Evolutionary conservation across 2,797 vertebrate genomes (phyloP), one percentile per base, ranked within the genome.

Genomic region (Catharus ustulatus): DNA sequence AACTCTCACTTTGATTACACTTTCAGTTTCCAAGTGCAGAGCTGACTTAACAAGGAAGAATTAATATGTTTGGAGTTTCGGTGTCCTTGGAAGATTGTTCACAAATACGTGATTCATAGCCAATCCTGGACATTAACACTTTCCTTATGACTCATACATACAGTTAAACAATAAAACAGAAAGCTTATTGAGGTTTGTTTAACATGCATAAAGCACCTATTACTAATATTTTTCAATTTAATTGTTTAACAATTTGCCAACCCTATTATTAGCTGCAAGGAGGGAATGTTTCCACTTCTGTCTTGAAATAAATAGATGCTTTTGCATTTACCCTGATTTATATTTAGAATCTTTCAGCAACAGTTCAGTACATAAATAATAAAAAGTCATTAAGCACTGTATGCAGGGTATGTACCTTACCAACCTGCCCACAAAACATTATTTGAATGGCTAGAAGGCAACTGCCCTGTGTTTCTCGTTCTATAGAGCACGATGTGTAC

Each of bases 161-260:
- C 94, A 96, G 97, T 91, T 89, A 95, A 97, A 97, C 96, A 98
- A 98, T 97, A 96, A 96, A 96, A 93, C 83, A 95, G 83, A 90
- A 81, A 55, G 5, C 77, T 91, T 55, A 73, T 4, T 93, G 66
- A 85, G 85, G 74, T 75, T 91, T 95, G 89, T 89, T 97, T 96
- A 93, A 93, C 36, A 9, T 75, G 77, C 61, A 71, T 89, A 87
- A 96, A 95, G 71, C 45, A 93, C 89, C 78, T 95, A 90, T 94
- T 96, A 96, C 94, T 93, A 92, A 85, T 90, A 84, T 73, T 95
- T 93, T 95, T 90, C 75, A 91, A 87, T 92, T 59, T 92, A 94
- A 92, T 93, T 93, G 85, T 90, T 95, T 59, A 94, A 90, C 88
- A 86, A 91, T 63, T 78, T 52, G 86, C 79, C 3, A 1, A 32